A percentile compares a stretch with the other conserved stretches of the same genome.
Evolutionary conservation across 1,140 invertebrate species (phyloP).

Genomic region (Drosophila rhopaloa): DNA sequence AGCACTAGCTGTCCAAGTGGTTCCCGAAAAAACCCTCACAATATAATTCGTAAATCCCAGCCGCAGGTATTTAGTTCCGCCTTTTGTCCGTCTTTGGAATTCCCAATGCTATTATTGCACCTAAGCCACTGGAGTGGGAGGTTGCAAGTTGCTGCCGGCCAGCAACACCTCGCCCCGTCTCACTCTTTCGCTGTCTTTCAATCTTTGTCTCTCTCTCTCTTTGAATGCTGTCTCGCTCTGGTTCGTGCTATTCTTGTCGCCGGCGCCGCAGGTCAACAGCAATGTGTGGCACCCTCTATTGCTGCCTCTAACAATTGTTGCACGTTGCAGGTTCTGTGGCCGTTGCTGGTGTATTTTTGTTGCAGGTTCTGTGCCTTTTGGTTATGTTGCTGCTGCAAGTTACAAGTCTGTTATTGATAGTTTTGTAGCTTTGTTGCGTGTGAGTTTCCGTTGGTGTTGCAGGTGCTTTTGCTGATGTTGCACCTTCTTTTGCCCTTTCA

Average conservation of each 20-base stretch:
- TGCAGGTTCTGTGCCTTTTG: neutral
- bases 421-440: neutral
- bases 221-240: constrained; percentile 26
- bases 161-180: neutral
- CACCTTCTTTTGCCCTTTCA: neutral
- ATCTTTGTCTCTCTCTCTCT: neutral
- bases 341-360: neutral
- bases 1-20: constrained; percentile 6
- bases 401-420: neutral
- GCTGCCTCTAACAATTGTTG: neutral
- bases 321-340: neutral
- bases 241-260: constrained; percentile 47
- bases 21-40: constrained; percentile 43
- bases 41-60: constrained; percentile 80
- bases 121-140: constrained; percentile 61
- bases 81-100: constrained; percentile 76
- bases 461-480: neutral
- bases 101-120: constrained; percentile 82
- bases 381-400: neutral
- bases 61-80: constrained; percentile 83
- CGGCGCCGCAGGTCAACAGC: constrained; percentile 74
- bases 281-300: constrained; percentile 1
- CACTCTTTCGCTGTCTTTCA: neutral
- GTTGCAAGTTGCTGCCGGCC: constrained; percentile 13
- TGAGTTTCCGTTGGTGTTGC: constrained; percentile 8